phyloP scores from a whole-genome alignment of 2,888 invertebrate genomes.

The Archips crataeganus region DNA sequence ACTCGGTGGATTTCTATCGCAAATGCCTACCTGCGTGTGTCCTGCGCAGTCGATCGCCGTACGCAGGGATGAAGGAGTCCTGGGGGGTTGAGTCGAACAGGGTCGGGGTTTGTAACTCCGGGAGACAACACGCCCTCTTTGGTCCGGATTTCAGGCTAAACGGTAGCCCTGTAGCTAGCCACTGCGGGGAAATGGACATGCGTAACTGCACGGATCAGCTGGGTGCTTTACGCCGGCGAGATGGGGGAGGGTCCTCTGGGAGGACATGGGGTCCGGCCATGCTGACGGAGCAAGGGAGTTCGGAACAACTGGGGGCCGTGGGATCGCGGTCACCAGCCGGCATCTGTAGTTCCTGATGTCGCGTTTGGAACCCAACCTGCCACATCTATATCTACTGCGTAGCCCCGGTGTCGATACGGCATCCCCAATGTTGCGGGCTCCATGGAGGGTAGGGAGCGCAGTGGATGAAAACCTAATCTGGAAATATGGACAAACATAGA shows the following conservation, averaged over 20 bases:
- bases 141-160: constrained; percentile 21
- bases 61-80: constrained; percentile 21
- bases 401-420: too few species aligned
- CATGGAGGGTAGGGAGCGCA: too few species aligned
- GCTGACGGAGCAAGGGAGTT: background rate
- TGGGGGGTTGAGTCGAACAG: constrained; percentile 5
- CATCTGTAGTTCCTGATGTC: too few species aligned
- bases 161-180: constrained; percentile 21
- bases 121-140: constrained; percentile 3
- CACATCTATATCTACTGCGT: too few species aligned
- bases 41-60: constrained; percentile 4
- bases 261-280: background rate
- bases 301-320: too few species aligned
- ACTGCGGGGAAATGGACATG: background rate
- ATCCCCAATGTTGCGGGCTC: too few species aligned
- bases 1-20: background rate
- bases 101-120: background rate
- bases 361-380: too few species aligned
- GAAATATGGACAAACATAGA: too few species aligned
- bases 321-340: too few species aligned
- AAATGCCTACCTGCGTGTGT: background rate
- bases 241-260: background rate
- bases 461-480: too few species aligned
- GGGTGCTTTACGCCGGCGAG: background rate
- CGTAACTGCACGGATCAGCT: background rate